These are phyloP conservation scores for Oscheius onirici DNA, from an alignment of 2,888 invertebrate genomes.

Conservation along the genomic window DNA sequence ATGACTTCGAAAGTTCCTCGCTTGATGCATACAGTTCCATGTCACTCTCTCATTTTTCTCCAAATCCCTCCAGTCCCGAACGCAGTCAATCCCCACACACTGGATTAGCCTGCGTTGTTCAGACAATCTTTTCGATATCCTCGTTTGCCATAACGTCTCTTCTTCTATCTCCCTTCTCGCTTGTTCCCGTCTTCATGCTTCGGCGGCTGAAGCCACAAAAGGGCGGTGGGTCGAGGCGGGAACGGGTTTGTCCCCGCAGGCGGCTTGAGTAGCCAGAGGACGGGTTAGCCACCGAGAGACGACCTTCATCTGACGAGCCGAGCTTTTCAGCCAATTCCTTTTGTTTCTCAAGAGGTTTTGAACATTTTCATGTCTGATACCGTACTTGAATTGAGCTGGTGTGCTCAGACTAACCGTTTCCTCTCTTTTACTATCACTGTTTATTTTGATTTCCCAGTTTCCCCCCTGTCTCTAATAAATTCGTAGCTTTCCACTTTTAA, in stretches of 20 bases:
- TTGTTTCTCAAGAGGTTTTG: no score
- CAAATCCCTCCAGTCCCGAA: background rate
- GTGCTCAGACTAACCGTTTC: no score
- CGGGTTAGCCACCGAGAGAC: conserved; percentile 23
- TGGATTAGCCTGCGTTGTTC: background rate
- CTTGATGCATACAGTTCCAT: no score
- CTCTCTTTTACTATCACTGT: no score
- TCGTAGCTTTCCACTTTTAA: no score
- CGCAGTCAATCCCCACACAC: background rate
- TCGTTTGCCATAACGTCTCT: background rate
- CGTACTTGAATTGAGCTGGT: no score
- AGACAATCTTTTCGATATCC: background rate
- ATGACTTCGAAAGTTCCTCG: no score
- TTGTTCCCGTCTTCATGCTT: conserved; percentile 1
- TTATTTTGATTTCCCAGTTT: no score
- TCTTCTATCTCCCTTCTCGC: background rate
- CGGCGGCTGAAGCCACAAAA: conserved; percentile 28
- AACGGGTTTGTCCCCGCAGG: conserved; percentile 31
- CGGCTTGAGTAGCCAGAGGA: conserved; percentile 30
- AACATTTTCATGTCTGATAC: no score
- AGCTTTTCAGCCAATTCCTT: no score
- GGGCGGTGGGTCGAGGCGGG: conserved; percentile 17
- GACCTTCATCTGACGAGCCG: conserved; percentile 11
- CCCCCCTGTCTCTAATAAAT: no score
- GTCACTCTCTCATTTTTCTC: no score